Conservation (phyloP, 2,888 invertebrate genomes). For the Gortyna flavago region DNA sequence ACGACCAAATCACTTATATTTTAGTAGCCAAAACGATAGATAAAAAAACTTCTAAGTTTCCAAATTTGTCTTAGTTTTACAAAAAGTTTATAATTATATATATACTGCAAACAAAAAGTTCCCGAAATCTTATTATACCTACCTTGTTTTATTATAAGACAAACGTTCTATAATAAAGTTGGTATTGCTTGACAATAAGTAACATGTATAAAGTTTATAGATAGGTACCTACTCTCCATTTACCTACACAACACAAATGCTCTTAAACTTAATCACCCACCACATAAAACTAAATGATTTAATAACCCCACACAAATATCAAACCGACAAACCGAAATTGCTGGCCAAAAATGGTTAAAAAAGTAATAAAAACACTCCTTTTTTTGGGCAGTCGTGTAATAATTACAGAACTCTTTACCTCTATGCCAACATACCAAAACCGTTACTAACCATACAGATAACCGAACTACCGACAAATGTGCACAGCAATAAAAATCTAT, state of each 20-base stretch:
- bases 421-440: constrained; percentile 8
- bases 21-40: no score
- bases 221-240: neutral
- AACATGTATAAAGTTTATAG: neutral
- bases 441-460: constrained; percentile 45
- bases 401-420: constrained; percentile 49
- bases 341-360: constrained; percentile 16
- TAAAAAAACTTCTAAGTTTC: no score
- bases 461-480: constrained; percentile 47
- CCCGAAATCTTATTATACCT: no score
- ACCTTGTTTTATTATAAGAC: no score
- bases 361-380: constrained; percentile 35
- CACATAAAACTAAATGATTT: constrained; percentile 34
- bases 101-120: no score
- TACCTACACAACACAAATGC: neutral
- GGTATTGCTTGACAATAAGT: neutral
- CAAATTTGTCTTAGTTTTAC: no score
- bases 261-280: neutral
- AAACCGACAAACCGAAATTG: constrained; percentile 5
- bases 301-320: constrained; percentile 12
- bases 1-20: no score
- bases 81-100: no score
- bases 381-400: neutral
- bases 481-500: constrained; percentile 50
- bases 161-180: neutral